A percentile compares a stretch with the other conserved stretches of the same genome.
These are phyloP conservation scores for Metellina segmentata DNA, from an alignment of 2,888 invertebrate genomes.

Conservation along the genomic window DNA sequence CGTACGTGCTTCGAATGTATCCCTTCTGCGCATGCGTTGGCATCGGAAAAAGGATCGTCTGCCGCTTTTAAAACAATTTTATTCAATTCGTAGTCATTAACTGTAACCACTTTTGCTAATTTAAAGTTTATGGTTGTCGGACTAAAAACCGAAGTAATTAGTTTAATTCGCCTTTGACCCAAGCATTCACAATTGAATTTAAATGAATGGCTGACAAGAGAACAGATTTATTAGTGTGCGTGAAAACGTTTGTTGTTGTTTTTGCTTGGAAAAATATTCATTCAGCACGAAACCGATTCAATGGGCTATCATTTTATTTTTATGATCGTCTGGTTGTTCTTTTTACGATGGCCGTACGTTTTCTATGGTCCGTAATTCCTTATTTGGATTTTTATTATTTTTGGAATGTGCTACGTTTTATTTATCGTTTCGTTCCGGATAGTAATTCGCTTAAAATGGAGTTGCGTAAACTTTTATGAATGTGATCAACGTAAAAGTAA, in stretches of 20 bases:
- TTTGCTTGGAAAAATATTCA: conserved; percentile 70
- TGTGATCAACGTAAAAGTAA: not conserved
- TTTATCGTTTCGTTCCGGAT: conserved; percentile 21
- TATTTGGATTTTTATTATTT: conserved; percentile 36
- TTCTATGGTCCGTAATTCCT: conserved; percentile 47
- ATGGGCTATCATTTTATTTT: conserved; percentile 72
- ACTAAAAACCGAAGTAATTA: conserved; percentile 73
- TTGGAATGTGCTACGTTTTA: conserved; percentile 20
- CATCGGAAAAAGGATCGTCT: conserved; percentile 49
- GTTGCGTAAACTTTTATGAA: conserved; percentile 3
- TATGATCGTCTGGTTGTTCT: conserved; percentile 61
- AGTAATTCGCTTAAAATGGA: conserved; percentile 13
- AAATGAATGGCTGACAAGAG: conserved; percentile 73
- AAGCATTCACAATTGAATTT: conserved; percentile 72
- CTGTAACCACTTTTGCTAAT: conserved; percentile 76
- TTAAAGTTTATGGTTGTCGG: conserved; percentile 76
- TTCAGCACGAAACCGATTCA: conserved; percentile 66
- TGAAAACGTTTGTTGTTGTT: conserved; percentile 64
- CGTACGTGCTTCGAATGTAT: conserved; percentile 69
- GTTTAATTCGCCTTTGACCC: conserved; percentile 75
- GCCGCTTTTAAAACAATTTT: conserved; percentile 74
- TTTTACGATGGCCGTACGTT: conserved; percentile 68
- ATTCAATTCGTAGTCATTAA: conserved; percentile 75
- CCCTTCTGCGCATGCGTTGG: conserved; percentile 45
- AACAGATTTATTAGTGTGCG: conserved; percentile 72